Conservation (phyloP, 2,113 vertebrate species). For the Pollimyrus isidori region DNA sequence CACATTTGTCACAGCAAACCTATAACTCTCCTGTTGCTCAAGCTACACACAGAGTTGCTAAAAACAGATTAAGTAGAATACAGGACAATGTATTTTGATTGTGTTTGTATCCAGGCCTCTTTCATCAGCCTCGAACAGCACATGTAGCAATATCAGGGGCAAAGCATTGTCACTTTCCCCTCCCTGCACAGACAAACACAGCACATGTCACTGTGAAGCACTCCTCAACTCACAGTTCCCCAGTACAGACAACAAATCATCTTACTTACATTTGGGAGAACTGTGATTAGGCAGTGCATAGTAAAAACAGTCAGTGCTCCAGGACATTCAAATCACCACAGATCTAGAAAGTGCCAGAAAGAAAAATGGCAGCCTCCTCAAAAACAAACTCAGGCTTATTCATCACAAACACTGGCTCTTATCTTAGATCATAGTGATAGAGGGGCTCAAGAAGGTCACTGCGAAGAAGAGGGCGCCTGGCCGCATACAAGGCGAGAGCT, state of each 20-base stretch:
- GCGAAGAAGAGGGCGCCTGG: not conserved
- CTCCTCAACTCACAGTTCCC: not conserved
- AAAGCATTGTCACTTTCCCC: not conserved
- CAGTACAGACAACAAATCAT: not conserved
- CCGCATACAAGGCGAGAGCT: not conserved
- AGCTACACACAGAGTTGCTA: not conserved
- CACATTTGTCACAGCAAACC: constrained; percentile 41
- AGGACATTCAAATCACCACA: not conserved
- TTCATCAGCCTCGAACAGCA: not conserved
- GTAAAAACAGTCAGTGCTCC: constrained; percentile 3
- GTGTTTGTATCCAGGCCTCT: not conserved
- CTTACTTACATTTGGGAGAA: not conserved
- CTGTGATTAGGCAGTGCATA: not conserved
- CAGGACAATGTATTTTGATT: not conserved
- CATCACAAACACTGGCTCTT: constrained; percentile 6
- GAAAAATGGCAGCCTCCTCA: constrained; percentile 2
- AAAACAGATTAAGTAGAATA: not conserved
- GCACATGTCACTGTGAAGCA: not conserved
- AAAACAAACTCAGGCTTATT: constrained; percentile 2
- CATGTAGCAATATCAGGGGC: not conserved
- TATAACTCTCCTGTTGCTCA: constrained; percentile 37
- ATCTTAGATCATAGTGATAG: constrained; percentile 16
- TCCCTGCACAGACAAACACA: not conserved
- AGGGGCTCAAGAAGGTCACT: not conserved
- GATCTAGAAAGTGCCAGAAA: constrained; percentile 17